These are phyloP conservation scores for Sebastolobus altivelis DNA, from an alignment of 2,797 vertebrate species.

Conservation along the genomic window DNA sequence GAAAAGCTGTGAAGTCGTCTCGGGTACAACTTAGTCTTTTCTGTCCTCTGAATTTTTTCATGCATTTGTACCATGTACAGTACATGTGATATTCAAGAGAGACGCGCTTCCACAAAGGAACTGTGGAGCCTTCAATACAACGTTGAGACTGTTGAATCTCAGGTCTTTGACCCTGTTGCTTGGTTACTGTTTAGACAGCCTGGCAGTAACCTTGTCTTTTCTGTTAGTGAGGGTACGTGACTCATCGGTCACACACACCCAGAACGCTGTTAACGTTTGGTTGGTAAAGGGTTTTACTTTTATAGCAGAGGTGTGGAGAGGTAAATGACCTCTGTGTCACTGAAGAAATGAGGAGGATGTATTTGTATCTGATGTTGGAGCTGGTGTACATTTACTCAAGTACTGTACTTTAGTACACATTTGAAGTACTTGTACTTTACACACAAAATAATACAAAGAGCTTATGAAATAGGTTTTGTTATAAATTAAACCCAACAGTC, in stretches of 20 bases:
- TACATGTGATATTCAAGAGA: not conserved
- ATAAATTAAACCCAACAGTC: too few species aligned
- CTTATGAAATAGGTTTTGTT: too few species aligned
- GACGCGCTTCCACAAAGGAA: not conserved
- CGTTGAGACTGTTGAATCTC: conserved; percentile 37
- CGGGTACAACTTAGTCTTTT: not conserved
- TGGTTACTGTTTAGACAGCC: conserved; percentile 84
- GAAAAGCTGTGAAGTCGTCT: not conserved
- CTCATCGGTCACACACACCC: conserved; percentile 66
- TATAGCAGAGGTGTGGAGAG: conserved; percentile 39
- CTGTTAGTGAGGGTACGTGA: conserved; percentile 56
- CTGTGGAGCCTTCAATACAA: conserved; percentile 33
- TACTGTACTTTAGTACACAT: too few species aligned
- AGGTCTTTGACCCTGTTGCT: conserved; percentile 83
- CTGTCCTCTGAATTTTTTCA: not conserved
- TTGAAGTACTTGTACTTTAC: too few species aligned
- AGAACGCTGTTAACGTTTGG: not conserved
- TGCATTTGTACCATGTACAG: not conserved
- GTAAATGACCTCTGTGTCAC: conserved; percentile 37
- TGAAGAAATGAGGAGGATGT: not conserved
- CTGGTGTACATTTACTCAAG: too few species aligned
- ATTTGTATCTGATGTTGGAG: not conserved
- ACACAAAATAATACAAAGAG: too few species aligned
- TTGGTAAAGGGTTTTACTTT: conserved; percentile 37
- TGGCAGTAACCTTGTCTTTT: conserved; percentile 45